These are phyloP conservation scores for Pipistrellus kuhlii DNA, from an alignment of 2,797 vertebrate genomes.

Conservation along the genomic window DNA sequence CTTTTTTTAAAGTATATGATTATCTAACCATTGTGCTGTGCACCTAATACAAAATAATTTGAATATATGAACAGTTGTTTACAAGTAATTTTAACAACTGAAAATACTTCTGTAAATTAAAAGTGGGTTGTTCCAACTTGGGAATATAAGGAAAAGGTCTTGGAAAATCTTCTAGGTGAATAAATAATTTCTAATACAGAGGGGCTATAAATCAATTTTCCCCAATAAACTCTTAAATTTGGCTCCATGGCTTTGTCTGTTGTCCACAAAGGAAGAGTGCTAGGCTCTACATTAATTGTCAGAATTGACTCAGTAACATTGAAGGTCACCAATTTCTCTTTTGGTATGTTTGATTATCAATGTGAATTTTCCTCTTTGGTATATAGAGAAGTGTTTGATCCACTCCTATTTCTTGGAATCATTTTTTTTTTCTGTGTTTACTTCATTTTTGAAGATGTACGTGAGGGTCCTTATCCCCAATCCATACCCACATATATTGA, in stretches of 20 bases:
- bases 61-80: not conserved
- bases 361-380: not conserved
- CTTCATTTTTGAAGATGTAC: not conserved
- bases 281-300: not conserved
- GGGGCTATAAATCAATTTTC: not conserved
- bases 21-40: not conserved
- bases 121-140: not conserved
- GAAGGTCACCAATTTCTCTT: not conserved
- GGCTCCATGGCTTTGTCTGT: not conserved
- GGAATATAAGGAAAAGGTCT: not conserved
- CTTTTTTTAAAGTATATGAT: no score
- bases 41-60: not conserved
- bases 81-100: not conserved
- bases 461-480: not conserved
- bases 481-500: not conserved
- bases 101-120: not conserved
- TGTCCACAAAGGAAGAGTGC: not conserved
- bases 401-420: not conserved
- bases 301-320: not conserved
- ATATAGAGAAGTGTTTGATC: not conserved
- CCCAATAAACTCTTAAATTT: not conserved
- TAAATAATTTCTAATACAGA: not conserved
- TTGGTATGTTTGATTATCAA: not conserved
- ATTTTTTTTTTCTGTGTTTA: not conserved
- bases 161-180: not conserved